Evolutionary conservation across 2,797 vertebrate genomes (phyloP).

Genomic region (Chaenodraco wilsoni): DNA sequence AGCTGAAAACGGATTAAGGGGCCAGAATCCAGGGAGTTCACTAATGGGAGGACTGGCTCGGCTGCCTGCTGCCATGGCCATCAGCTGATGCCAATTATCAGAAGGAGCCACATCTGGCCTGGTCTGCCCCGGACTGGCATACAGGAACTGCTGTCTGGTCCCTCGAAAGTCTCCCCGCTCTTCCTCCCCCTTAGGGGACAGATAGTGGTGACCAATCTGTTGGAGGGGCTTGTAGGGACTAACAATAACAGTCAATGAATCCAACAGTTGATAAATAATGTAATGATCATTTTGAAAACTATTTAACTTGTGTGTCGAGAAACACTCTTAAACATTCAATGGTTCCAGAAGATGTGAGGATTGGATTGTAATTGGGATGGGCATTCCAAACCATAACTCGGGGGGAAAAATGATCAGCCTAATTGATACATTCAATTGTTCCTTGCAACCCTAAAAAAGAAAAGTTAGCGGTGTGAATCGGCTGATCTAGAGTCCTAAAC

Average conservation of each 20-base stretch:
- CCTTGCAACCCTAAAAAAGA: neutral
- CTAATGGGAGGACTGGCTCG: conserved; percentile 60
- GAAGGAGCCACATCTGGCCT: conserved; percentile 68
- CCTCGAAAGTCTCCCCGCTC: conserved; percentile 7
- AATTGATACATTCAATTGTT: too few relatives aligned
- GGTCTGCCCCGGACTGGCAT: conserved; percentile 37
- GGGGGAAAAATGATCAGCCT: neutral
- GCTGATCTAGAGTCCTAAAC: neutral
- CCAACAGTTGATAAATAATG: neutral
- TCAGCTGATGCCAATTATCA: conserved; percentile 72
- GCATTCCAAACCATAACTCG: neutral
- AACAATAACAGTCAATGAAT: neutral
- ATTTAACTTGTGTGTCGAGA: neutral
- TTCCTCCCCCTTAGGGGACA: neutral
- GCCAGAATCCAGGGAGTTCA: conserved; percentile 61
- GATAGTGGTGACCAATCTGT: conserved; percentile 1
- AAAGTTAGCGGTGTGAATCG: neutral
- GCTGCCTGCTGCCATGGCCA: conserved; percentile 59
- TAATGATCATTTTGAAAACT: neutral
- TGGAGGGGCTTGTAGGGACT: neutral
- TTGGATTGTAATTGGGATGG: neutral
- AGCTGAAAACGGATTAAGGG: conserved; percentile 68
- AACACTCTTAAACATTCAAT: neutral
- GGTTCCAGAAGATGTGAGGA: neutral
- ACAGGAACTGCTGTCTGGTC: conserved; percentile 34